Base-by-base conservation (phyloP, 1,140 invertebrate genomes). In the Drosophila seguyi region DNA sequence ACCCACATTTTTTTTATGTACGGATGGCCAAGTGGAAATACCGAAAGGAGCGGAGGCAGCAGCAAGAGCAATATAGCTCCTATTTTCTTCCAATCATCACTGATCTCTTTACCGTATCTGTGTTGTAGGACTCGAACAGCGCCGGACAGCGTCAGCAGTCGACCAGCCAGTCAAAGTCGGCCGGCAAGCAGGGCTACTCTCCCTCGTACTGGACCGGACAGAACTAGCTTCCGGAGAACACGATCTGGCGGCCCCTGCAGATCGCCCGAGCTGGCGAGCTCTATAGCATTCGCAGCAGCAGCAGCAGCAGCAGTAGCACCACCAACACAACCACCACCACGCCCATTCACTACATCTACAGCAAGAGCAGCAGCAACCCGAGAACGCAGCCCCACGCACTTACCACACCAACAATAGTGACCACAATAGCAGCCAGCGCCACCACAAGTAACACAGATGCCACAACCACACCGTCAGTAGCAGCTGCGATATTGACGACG, bases 141-240 rank as follows among this genome's bases (percentile, higher is more conserved):
- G 94, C 94, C 61, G 95, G 95, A 27, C 95, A 96, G 81, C 94
- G 95, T 79, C 94, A 95, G 57, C 95, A 95, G 75, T 93, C 95
- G 53, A 95, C 94, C 80, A 95, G 94, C 81, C 95, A 95, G 90
- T 95, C 95, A 50, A 96, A 96, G 92, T 93, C 95, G 67, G 95
- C 95, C 73, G 93, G 94, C 25, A 96, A 96, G 86, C 95, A 95
- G 79, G 92, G 92, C 39, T 95, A 95, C 77, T 94, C 94, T 50
- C 94, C 93, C 88, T 94, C 94, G 60, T 95, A 95, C 79, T 95
- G 95, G 95, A 93, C 94, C 69, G 93, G 93, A 79, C 94, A 94
- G 82, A 95, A 95, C 87, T 94, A 94, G 94, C 81, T 90, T 90
- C 66, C 81, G 87, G 82, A 90, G 79, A 81, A 79, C 61, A 72